Conservation (phyloP, 2,797 vertebrate genomes). For the Telmatherina bonti region DNA sequence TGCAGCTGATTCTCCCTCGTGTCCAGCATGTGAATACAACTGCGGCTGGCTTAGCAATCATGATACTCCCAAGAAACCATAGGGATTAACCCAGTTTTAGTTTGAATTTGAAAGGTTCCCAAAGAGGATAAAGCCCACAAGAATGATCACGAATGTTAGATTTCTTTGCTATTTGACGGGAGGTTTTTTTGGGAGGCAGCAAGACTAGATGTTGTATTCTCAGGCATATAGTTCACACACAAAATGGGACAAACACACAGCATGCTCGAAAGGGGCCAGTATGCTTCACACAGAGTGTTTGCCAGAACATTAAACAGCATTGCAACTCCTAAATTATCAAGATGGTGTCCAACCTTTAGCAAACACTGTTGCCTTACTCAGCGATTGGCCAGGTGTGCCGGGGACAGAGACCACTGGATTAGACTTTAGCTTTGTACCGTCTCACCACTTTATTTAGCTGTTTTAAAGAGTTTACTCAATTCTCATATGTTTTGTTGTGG, state of each 20-base stretch:
- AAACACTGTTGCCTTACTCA: not conserved
- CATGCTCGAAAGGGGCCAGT: constrained; percentile 9
- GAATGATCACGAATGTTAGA: constrained; percentile 56
- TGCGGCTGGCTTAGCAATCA: constrained; percentile 53
- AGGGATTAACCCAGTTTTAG: constrained; percentile 65
- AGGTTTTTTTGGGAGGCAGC: constrained; percentile 29
- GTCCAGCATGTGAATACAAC: constrained; percentile 50
- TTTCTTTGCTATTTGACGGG: constrained; percentile 53
- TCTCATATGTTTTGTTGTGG: not conserved
- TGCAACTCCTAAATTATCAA: constrained; percentile 2
- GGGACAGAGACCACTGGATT: constrained; percentile 7
- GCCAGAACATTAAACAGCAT: constrained; percentile 20
- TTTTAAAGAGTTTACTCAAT: constrained; percentile 4
- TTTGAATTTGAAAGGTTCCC: constrained; percentile 63
- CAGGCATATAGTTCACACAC: constrained; percentile 2
- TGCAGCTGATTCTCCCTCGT: constrained; percentile 43
- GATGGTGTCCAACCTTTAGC: not conserved
- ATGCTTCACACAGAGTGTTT: constrained; percentile 26
- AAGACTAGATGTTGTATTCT: constrained; percentile 24
- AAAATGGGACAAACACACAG: constrained; percentile 25
- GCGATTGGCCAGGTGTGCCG: constrained; percentile 1
- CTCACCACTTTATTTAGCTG: not conserved
- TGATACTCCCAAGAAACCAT: constrained; percentile 65
- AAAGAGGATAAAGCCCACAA: constrained; percentile 54
- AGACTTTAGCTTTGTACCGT: constrained; percentile 3